A percentile compares a stretch with the other conserved stretches of the same genome.
Evolutionary conservation across 2,797 vertebrate species (phyloP).

Genomic region (Anisognathus igniventris): DNA sequence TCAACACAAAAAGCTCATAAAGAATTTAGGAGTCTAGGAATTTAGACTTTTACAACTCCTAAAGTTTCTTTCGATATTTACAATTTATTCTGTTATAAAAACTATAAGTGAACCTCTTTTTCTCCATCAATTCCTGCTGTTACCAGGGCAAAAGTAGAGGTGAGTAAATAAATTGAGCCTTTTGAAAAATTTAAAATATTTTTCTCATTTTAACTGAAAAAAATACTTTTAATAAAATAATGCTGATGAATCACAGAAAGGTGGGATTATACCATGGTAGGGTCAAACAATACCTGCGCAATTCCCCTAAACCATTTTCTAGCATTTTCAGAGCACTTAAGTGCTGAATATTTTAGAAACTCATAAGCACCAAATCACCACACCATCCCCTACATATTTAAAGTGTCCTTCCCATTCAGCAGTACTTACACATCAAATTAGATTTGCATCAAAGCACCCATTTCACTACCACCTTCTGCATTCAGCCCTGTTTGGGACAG

Average conservation of each 20-base stretch:
- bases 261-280: background rate
- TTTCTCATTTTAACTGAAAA: background rate
- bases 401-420: background rate
- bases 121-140: background rate
- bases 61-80: background rate
- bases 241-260: background rate
- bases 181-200: background rate
- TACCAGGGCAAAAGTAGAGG: background rate
- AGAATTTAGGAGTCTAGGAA: background rate
- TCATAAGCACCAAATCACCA: background rate
- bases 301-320: background rate
- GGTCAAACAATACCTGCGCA: background rate
- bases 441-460: background rate
- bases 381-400: background rate
- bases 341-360: background rate
- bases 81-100: background rate
- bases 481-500: background rate
- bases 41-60: background rate
- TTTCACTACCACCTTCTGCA: background rate
- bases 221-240: background rate
- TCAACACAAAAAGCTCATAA: background rate
- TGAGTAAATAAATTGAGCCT: background rate
- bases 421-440: background rate
- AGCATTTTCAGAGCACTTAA: background rate
- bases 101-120: background rate